Evolutionary conservation across 2,797 vertebrate genomes (phyloP).

Genomic region (Hozukius guyotensis): DNA sequence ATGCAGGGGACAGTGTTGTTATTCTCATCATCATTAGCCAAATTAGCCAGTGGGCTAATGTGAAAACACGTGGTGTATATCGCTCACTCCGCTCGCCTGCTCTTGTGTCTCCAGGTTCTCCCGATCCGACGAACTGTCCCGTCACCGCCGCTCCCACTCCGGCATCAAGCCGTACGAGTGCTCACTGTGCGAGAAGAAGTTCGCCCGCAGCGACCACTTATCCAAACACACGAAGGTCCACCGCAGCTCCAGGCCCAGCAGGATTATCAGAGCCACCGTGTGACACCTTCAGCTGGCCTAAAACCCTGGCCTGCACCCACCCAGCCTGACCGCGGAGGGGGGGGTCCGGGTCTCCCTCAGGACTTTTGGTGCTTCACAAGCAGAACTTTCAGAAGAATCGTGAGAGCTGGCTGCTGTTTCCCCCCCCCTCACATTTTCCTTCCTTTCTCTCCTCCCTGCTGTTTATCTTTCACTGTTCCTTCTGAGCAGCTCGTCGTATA

Average conservation of each 20-base stretch:
- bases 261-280: constrained; percentile 77
- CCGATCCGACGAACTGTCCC: constrained; percentile 85
- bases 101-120: constrained; percentile 79
- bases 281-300: constrained; percentile 58
- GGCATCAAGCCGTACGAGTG: constrained; percentile 87
- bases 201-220: constrained; percentile 86
- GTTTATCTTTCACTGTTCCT: constrained; percentile 21
- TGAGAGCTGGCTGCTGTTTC: constrained; percentile 36
- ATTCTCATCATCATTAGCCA: not conserved
- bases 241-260: constrained; percentile 80
- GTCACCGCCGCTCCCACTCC: constrained; percentile 86
- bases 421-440: not conserved
- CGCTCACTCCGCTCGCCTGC: not conserved
- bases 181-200: constrained; percentile 86
- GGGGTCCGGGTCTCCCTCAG: constrained; percentile 41
- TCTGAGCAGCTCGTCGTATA: constrained; percentile 48
- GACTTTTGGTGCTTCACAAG: constrained; percentile 63
- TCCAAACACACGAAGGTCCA: constrained; percentile 89
- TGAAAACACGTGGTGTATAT: not conserved
- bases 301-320: not conserved
- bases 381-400: constrained; percentile 47
- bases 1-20: not conserved
- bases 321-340: not conserved
- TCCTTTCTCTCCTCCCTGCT: constrained; percentile 22
- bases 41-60: not conserved